Conservation (phyloP, 2,888 invertebrate species). For the Xestia ashworthii region DNA sequence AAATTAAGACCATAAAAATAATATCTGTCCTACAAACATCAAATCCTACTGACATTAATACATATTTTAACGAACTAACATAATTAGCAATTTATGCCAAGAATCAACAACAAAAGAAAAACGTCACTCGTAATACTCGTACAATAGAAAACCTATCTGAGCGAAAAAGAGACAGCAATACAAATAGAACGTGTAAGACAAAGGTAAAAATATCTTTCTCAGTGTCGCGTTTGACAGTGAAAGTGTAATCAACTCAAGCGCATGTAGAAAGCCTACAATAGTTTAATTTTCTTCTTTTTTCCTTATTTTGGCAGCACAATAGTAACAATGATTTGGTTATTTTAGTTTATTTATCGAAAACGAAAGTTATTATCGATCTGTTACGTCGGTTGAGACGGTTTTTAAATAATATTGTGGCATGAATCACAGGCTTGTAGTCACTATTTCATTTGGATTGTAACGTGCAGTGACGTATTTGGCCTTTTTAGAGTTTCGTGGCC, state of each 20-base stretch:
- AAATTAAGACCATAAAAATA: not conserved
- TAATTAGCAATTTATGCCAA: constrained; percentile 46
- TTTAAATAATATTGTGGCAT: constrained; percentile 44
- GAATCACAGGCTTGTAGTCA: constrained; percentile 9
- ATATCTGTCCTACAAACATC: constrained; percentile 36
- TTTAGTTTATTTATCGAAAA: constrained; percentile 74
- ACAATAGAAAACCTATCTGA: constrained; percentile 39
- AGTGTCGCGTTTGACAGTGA: constrained; percentile 69
- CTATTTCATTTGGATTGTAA: not conserved
- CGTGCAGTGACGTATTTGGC: not conserved
- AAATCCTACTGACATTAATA: constrained; percentile 27
- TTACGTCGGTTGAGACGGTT: constrained; percentile 53
- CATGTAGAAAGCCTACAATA: constrained; percentile 72
- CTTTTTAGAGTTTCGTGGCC: not conserved
- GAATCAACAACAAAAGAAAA: constrained; percentile 42
- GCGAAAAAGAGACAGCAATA: constrained; percentile 32
- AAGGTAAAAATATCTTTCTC: constrained; percentile 49
- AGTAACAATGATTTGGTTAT: constrained; percentile 65
- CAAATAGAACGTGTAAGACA: constrained; percentile 32
- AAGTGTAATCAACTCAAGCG: constrained; percentile 71
- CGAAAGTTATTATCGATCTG: constrained; percentile 76
- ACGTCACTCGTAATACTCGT: not conserved
- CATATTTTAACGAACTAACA: not conserved
- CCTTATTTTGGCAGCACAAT: constrained; percentile 70
- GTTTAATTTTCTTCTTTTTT: constrained; percentile 66